Conservation (phyloP, 2,888 invertebrate species). For the Parnassius apollo region DNA sequence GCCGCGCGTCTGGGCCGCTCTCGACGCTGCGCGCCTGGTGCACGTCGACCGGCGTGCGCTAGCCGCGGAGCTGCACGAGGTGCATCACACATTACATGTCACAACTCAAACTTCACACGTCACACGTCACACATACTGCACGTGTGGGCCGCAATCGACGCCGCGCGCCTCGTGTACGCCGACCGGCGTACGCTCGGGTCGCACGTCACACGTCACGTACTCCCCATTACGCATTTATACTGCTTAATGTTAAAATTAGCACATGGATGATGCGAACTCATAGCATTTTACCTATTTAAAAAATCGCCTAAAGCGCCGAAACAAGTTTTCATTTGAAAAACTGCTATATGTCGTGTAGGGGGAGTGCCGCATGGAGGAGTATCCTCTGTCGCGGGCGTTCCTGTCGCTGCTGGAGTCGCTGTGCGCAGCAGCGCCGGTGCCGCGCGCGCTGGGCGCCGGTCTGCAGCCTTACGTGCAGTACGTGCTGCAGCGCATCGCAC, state of each 20-base stretch:
- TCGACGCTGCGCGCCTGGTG: conserved; percentile 91
- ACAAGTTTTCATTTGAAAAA: too few species aligned
- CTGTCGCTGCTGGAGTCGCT: conserved; percentile 87
- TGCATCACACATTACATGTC: conserved; percentile 26
- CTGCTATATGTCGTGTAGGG: conserved; percentile 55
- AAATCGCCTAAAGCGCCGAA: too few species aligned
- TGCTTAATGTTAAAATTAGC: too few species aligned
- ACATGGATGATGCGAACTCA: too few species aligned
- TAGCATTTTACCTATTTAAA: too few species aligned
- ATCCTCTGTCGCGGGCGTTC: conserved; percentile 92
- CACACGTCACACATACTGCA: conserved; percentile 56
- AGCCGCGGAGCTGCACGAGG: conserved; percentile 93
- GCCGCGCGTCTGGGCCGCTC: conserved; percentile 90
- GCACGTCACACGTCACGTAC: too few species aligned
- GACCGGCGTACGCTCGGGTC: conserved; percentile 81
- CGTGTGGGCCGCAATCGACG: conserved; percentile 93
- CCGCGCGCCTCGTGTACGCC: conserved; percentile 88
- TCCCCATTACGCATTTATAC: too few species aligned
- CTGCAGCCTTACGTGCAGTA: conserved; percentile 95
- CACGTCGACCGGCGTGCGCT: conserved; percentile 84
- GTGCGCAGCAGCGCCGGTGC: conserved; percentile 86
- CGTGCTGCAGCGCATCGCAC: conserved; percentile 87
- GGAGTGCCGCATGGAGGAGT: conserved; percentile 94
- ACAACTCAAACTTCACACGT: too few species aligned
- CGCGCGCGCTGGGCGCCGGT: conserved; percentile 90